phyloP scores from a whole-genome alignment of 2,888 invertebrate genomes.

The Malthinus flaveolus region DNA sequence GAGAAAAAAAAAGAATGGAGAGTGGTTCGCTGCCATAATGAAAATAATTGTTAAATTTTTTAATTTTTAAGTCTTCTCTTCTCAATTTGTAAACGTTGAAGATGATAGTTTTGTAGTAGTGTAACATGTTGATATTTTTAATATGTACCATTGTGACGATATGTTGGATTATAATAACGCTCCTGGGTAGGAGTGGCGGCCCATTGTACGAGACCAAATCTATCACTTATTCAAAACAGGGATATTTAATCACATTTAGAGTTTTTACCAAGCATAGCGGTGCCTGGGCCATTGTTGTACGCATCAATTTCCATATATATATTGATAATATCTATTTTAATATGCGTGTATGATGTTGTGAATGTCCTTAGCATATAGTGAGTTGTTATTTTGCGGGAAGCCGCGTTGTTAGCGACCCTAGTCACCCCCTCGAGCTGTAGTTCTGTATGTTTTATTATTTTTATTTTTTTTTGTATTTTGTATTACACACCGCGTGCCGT shows the following conservation, averaged over 20 bases:
- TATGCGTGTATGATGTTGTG: conserved; percentile 56
- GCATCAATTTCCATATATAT: conserved; percentile 49
- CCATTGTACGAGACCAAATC: conserved; percentile 50
- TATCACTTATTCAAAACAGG: conserved; percentile 49
- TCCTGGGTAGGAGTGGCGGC: conserved; percentile 33
- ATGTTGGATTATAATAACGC: conserved; percentile 32
- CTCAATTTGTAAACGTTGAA: conserved; percentile 33
- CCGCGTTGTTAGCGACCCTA: conserved; percentile 57
- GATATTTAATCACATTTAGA: conserved; percentile 48
- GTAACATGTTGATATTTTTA: conserved; percentile 54
- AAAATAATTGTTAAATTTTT: conserved; percentile 38
- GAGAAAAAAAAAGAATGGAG: conserved; percentile 17
- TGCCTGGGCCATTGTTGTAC: conserved; percentile 54
- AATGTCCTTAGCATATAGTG: conserved; percentile 52
- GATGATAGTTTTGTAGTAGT: conserved; percentile 42
- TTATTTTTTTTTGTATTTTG: conserved; percentile 31
- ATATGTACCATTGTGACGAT: conserved; percentile 51
- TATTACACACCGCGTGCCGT: conserved; percentile 50
- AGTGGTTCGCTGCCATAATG: conserved; percentile 50
- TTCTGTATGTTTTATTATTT: conserved; percentile 37
- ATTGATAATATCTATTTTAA: conserved; percentile 52
- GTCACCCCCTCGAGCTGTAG: conserved; percentile 51
- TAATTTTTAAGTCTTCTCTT: conserved; percentile 34
- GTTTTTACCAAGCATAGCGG: conserved; percentile 51
- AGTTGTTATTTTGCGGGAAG: conserved; percentile 55